These are phyloP conservation scores for Pluvialis apricaria DNA, from an alignment of 2,113 vertebrate genomes.

Conservation along the genomic window DNA sequence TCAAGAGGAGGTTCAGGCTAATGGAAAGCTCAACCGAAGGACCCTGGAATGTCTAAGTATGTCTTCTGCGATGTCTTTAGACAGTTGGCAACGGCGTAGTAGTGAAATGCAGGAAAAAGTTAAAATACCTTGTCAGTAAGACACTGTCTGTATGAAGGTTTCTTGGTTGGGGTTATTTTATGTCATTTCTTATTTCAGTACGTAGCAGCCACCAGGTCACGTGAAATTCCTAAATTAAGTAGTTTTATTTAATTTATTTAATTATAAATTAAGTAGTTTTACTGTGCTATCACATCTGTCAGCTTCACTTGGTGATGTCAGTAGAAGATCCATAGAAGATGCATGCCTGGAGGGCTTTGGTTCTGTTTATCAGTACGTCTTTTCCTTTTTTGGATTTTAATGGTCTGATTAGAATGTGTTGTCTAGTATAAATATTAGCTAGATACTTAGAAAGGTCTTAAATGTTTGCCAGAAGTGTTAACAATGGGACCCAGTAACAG, in stretches of 20 bases:
- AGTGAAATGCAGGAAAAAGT: neutral
- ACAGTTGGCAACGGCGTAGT: neutral
- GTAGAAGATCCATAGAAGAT: neutral
- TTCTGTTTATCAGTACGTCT: neutral
- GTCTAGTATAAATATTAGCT: neutral
- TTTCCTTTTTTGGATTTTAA: neutral
- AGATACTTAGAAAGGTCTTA: neutral
- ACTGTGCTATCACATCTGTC: neutral
- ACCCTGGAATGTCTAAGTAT: neutral
- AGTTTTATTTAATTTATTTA: too few relatives aligned
- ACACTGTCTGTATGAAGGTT: neutral
- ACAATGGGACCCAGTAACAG: neutral
- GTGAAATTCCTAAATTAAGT: neutral
- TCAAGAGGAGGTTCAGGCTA: neutral
- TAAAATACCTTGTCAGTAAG: neutral
- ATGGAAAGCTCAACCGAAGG: neutral
- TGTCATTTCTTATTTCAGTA: neutral
- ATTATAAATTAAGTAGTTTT: neutral
- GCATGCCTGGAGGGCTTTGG: neutral
- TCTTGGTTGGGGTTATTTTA: neutral
- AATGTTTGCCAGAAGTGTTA: neutral
- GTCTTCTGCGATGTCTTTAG: neutral
- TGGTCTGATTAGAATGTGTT: neutral
- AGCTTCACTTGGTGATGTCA: neutral
- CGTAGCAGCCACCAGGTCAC: neutral